Conservation (phyloP, 2,113 vertebrate species). For the Hemichromis elongatus region DNA sequence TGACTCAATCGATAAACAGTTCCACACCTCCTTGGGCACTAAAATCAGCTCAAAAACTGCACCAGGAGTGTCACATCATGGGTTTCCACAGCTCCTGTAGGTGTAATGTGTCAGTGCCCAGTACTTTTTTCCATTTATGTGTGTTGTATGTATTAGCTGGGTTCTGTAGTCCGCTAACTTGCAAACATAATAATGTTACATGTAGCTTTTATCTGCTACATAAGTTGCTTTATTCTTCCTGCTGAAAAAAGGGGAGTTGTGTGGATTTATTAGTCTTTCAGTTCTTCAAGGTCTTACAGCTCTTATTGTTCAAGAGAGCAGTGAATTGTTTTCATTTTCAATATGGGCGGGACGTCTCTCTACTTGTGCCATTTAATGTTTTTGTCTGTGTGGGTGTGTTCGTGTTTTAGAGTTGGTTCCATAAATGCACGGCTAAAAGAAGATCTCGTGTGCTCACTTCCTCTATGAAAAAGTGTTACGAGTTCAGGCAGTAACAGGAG, state of each 20-base stretch:
- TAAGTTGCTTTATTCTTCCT: not conserved
- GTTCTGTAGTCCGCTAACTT: not conserved
- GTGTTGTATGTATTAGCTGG: not conserved
- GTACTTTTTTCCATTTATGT: not conserved
- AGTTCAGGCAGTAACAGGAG: not conserved
- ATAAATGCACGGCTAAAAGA: not conserved
- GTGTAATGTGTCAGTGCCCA: not conserved
- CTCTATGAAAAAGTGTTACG: not conserved
- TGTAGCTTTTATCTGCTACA: not conserved
- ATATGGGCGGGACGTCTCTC: not conserved
- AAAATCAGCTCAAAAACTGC: not conserved
- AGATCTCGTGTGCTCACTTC: not conserved
- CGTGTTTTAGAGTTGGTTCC: not conserved
- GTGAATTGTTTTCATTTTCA: not conserved
- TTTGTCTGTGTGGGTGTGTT: not conserved
- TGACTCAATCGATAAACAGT: not conserved
- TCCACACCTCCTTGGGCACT: not conserved
- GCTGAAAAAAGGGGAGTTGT: not conserved
- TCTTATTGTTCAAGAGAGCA: not conserved
- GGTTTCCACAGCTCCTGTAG: not conserved
- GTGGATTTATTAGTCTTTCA: not conserved
- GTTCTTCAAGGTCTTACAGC: accelerated
- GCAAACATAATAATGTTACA: not conserved
- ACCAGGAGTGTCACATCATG: not conserved
- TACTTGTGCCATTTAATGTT: not conserved